These are phyloP conservation scores for Deroplatys truncata DNA, from an alignment of 2,888 invertebrate species.

Conservation along the genomic window DNA sequence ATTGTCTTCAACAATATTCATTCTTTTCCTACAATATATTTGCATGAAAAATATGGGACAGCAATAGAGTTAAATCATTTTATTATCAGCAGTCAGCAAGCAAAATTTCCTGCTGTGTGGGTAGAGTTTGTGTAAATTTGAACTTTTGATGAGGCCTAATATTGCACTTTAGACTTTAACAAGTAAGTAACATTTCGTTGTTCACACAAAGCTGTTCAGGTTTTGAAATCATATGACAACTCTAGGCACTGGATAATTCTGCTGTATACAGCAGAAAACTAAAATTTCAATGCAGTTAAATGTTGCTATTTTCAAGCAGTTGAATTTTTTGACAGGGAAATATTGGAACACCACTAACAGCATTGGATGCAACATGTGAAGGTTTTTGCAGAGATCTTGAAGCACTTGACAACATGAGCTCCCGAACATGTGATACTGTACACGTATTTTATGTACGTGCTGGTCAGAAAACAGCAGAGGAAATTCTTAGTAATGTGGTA, in stretches of 20 bases:
- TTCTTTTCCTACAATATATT: too few relatives aligned
- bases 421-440: conserved; percentile 84
- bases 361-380: conserved; percentile 63
- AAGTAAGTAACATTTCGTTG: too few relatives aligned
- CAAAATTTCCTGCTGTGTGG: too few relatives aligned
- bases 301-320: neutral
- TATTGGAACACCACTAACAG: conserved; percentile 53
- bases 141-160: too few relatives aligned
- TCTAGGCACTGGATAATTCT: neutral
- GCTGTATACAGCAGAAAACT: neutral
- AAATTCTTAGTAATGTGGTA: conserved; percentile 78
- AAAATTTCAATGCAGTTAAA: neutral
- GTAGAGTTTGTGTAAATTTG: too few relatives aligned
- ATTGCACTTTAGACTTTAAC: too few relatives aligned
- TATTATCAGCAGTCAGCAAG: too few relatives aligned
- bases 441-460: conserved; percentile 91
- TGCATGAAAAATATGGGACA: too few relatives aligned
- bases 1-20: too few relatives aligned
- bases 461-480: conserved; percentile 70
- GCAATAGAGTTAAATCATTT: too few relatives aligned
- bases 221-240: too few relatives aligned
- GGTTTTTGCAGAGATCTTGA: conserved; percentile 79
- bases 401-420: conserved; percentile 78
- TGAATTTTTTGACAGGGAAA: conserved; percentile 17
- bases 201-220: too few relatives aligned